A percentile compares a stretch with the other conserved stretches of the same genome.
These are phyloP conservation scores for Phragmatobia fuliginosa DNA, from an alignment of 2,888 invertebrate genomes.

Conservation along the genomic window DNA sequence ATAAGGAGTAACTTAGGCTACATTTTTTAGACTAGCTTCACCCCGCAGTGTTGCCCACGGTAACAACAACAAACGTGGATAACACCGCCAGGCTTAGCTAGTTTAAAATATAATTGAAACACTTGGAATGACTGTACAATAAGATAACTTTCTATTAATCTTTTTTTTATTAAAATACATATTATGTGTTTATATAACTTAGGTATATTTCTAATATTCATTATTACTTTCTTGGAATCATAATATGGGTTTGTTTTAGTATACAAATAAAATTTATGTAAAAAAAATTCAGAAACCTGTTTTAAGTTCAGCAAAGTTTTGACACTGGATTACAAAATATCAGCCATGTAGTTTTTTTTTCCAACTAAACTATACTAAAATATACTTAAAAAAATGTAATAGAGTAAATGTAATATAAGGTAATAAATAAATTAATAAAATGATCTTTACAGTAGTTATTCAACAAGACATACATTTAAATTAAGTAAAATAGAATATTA, in stretches of 20 bases:
- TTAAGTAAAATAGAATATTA: slow-evolving; percentile 2
- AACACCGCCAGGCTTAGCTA: no score
- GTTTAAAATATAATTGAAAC: not conserved
- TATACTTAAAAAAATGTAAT: no score
- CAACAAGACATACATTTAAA: not conserved
- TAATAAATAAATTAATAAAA: not conserved
- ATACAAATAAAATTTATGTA: no score
- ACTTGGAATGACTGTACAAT: not conserved
- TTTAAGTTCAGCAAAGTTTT: not conserved
- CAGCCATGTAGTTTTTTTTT: not conserved
- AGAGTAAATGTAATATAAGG: not conserved
- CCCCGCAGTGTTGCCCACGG: no score
- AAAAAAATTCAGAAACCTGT: not conserved
- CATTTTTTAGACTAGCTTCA: no score
- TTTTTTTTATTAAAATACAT: not conserved
- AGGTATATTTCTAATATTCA: not conserved
- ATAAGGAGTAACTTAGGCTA: no score
- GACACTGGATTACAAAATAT: not conserved
- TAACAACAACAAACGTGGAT: no score
- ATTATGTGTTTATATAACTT: not conserved
- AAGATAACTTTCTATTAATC: not conserved
- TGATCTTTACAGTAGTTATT: not conserved
- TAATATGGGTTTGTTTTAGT: no score
- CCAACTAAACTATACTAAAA: no score
- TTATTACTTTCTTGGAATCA: no score